Evolutionary conservation across 2,888 invertebrate genomes (phyloP), one percentile per base, ranked within the genome.

Genomic region (Enchytraeus crypticus): DNA sequence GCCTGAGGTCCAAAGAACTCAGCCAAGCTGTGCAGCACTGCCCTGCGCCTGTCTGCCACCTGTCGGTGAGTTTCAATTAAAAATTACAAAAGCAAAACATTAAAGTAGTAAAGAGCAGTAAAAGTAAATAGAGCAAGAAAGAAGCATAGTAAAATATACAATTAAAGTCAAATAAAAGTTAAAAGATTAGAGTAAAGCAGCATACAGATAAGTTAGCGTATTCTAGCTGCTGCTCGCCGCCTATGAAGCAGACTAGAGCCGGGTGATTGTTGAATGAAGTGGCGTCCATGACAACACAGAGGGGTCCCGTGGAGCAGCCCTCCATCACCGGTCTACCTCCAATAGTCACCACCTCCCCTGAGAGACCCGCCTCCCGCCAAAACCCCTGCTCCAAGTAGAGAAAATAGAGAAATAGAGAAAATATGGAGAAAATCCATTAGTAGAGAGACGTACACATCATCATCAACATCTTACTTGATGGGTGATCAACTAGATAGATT

Each of bases 221-320:
- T 57, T 74, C 68, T 11, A 74, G 59, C 33, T 74, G 74, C 58
- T 73, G 75, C 18, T 69, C 59, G 0, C 77, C 81, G 27, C 76
- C 77, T 30, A 80, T 68, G 66, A 81, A 80, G 0, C 71, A 77
- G 26, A 80, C 73, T 11, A 81, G 63, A 21, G 80, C 80, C 30
- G 80, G 78, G 63, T 72, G 75, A 0, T 73, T 76, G 56, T 69
- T 67, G 38, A 60, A 43, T n/a, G 74, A 69, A 0, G 77, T 76
- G 23, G 73, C 76, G 69, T 80, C 80, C 68, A 74, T 79, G 3
- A 72, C 71, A 26, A 77, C 64, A 66, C 75, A 71, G 21, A 79
- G 64, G 0, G 80, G 80, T 3, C 78, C 77, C 18, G 63, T 59
- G 30, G 64, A 67, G 65, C 74, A 73, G 8, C 66, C 66, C 11